phyloP scores from a whole-genome alignment of 2,797 vertebrate genomes.

The Falco berigora region DNA sequence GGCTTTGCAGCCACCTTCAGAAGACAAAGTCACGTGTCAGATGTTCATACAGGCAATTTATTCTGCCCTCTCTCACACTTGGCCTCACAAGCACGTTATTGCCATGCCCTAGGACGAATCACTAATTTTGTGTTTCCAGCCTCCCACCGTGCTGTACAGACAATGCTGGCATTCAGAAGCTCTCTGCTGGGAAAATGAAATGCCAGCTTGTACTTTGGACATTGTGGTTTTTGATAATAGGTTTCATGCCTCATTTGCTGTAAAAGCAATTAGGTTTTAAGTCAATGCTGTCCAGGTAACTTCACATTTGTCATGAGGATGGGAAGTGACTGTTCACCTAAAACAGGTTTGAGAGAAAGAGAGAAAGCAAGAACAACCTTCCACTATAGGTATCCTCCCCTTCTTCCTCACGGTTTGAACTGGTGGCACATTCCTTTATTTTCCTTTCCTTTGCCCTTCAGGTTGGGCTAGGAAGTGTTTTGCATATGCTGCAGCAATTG shows the following conservation, averaged over 20 bases:
- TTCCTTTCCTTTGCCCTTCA: not conserved
- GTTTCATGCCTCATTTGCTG: conserved; percentile 59
- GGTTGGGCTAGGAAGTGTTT: not conserved
- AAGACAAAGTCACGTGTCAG: not conserved
- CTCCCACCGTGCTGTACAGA: not conserved
- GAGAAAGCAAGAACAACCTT: not conserved
- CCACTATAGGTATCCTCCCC: not conserved
- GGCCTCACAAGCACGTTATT: not conserved
- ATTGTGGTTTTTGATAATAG: conserved; percentile 39
- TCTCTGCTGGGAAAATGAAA: conserved; percentile 21
- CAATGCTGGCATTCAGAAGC: not conserved
- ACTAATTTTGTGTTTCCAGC: not conserved
- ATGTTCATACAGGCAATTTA: not conserved
- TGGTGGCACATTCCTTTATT: not conserved
- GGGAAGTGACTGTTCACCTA: not conserved
- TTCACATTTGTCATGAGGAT: conserved; percentile 25
- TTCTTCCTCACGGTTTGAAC: not conserved
- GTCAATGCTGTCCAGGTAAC: not conserved
- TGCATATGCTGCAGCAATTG: not conserved
- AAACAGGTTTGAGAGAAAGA: not conserved
- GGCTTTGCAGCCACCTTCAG: not conserved
- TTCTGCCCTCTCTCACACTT: not conserved
- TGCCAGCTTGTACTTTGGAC: not conserved
- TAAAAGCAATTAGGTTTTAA: conserved; percentile 57
- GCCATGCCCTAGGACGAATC: not conserved